These are phyloP conservation scores for Pimpla rufipes DNA, from an alignment of 2,888 invertebrate species.

Conservation along the genomic window DNA sequence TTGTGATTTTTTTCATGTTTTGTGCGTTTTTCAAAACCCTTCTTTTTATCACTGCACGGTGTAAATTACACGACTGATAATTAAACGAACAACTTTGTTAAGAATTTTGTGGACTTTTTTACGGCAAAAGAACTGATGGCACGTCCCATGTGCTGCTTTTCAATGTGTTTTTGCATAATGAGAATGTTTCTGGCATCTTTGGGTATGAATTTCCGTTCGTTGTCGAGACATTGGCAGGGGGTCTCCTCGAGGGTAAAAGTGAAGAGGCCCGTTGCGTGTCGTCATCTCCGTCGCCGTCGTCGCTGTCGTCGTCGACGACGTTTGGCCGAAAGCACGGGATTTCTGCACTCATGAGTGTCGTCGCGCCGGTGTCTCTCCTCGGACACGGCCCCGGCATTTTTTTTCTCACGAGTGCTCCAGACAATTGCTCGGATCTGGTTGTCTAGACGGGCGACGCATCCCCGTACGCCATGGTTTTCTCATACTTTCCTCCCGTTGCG, in stretches of 20 bases:
- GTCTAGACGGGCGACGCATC: constrained; percentile 81
- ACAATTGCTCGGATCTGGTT: constrained; percentile 83
- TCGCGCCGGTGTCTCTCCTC: constrained; percentile 66
- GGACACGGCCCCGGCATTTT: constrained; percentile 59
- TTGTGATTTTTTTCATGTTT: too few relatives aligned
- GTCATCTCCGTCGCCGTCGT: constrained; percentile 12
- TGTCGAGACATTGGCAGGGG: constrained; percentile 51
- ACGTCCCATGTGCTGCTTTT: background rate
- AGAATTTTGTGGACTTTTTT: background rate
- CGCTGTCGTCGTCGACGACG: constrained; percentile 28
- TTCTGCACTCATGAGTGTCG: constrained; percentile 67
- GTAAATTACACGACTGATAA: too few relatives aligned
- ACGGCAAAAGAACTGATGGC: background rate
- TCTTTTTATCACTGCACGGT: too few relatives aligned
- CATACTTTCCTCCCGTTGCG: constrained; percentile 61
- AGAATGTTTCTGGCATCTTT: constrained; percentile 23
- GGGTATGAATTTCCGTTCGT: constrained; percentile 61
- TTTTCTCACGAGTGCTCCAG: constrained; percentile 79
- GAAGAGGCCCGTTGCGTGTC: constrained; percentile 45
- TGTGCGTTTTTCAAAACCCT: too few relatives aligned
- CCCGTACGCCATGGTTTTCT: constrained; percentile 62
- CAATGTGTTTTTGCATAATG: background rate
- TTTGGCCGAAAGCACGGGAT: constrained; percentile 59
- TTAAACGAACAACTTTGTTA: too few relatives aligned
- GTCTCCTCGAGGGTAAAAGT: constrained; percentile 36